A percentile compares a stretch with the other conserved stretches of the same genome.
Conservation (phyloP, 2,797 vertebrate genomes). For the Sebastes nivosus region DNA sequence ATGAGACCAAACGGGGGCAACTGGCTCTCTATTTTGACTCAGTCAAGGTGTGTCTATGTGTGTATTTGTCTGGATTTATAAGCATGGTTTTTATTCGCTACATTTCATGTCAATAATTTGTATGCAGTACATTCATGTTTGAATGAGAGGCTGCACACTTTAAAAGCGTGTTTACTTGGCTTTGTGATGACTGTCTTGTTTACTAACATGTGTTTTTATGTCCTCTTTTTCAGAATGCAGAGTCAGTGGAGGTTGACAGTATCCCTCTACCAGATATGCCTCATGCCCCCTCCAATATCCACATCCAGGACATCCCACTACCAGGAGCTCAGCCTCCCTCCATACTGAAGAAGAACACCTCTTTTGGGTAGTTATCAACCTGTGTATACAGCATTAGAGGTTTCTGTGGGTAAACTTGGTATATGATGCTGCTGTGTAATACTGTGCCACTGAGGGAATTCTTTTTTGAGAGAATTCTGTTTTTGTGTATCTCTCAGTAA, state of each 20-base stretch:
- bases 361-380: conserved; percentile 86
- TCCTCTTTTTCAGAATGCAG: conserved; percentile 87
- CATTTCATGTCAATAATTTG: neutral
- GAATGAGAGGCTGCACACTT: neutral
- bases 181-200: neutral
- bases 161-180: neutral
- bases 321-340: conserved; percentile 97
- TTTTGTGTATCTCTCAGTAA: conserved; percentile 73
- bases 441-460: neutral
- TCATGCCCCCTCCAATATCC: conserved; percentile 96
- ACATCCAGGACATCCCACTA: conserved; percentile 97
- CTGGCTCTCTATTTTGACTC: conserved; percentile 89
- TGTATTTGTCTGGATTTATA: neutral
- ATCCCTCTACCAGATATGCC: conserved; percentile 99
- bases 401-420: neutral
- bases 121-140: neutral
- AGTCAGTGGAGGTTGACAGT: conserved; percentile 97
- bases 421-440: neutral
- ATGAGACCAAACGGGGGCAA: conserved; percentile 95
- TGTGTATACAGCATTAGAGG: neutral
- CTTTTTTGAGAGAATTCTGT: neutral
- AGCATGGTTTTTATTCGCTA: neutral
- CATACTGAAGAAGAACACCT: conserved; percentile 93
- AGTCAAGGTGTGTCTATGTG: conserved; percentile 77
- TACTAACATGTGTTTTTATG: neutral